A percentile compares a stretch with the other conserved stretches of the same genome.
phyloP scores from a whole-genome alignment of 2,797 vertebrate genomes.

The Chelidonichthys spinosus region DNA sequence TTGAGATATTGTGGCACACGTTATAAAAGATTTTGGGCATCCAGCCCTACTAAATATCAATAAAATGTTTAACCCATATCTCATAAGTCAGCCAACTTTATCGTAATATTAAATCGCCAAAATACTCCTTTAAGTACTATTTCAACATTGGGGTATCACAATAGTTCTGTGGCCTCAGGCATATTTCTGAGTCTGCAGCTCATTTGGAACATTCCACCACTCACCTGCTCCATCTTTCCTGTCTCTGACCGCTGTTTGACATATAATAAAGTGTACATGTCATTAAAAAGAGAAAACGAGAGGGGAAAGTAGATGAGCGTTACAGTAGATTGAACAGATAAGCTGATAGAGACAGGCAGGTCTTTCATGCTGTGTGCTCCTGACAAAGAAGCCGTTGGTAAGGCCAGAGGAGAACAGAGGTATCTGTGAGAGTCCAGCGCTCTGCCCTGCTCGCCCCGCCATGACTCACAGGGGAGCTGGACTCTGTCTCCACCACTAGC shows the following conservation, averaged over 20 bases:
- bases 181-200: conserved; percentile 25
- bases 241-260: conserved; percentile 21
- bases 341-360: conserved; percentile 50
- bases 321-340: conserved; percentile 50
- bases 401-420: conserved; percentile 75
- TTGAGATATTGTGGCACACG: too few species aligned
- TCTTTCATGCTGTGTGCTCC: conserved; percentile 63
- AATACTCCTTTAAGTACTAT: background rate
- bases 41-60: too few species aligned
- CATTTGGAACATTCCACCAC: conserved; percentile 33
- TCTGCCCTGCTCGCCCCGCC: conserved; percentile 66
- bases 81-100: background rate
- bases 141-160: conserved; percentile 17
- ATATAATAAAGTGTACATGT: conserved; percentile 30
- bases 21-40: too few species aligned
- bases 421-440: conserved; percentile 75
- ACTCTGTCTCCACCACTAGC: conserved; percentile 35
- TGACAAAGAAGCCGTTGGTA: conserved; percentile 82
- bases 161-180: conserved; percentile 6
- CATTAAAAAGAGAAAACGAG: conserved; percentile 31
- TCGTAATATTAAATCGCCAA: conserved; percentile 6
- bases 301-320: conserved; percentile 33
- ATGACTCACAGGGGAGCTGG: conserved; percentile 77
- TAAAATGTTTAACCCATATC: background rate
- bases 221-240: conserved; percentile 13